Base-by-base conservation (phyloP, 1,140 invertebrate species). In the Leguminivora glycinivorella region DNA sequence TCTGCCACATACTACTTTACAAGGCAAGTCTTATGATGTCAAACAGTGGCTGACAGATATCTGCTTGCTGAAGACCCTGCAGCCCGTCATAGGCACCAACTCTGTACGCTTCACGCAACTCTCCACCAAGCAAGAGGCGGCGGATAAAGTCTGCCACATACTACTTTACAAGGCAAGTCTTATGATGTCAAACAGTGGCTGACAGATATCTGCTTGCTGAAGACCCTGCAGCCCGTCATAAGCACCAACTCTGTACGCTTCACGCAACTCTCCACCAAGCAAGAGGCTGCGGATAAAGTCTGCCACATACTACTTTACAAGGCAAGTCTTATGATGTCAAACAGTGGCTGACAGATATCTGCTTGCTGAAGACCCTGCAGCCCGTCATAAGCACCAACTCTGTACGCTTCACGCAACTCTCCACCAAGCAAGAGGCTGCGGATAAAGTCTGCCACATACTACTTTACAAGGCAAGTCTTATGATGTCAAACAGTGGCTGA, bases 11-110 rank as follows among this genome's bases (percentile, higher is more conserved):
- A 19, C 80, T 89, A 9, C 63, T 88, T n/a, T 90, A 76, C 70
- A 70, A 77, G 25, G 85, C 86, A 83, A 87, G 76, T 14, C 31
- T 70, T 22, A 70, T 24, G 52, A 1, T 31, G 24, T 56, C 17
- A 7, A 78, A 40, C 87, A 83, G 84, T 88, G 84, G 86, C 74
- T 72, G 14, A 81, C 74, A 4, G 87, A 89, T 63, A 79, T 91
- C 60, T 80, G 80, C 0, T 68, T 91, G 5, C 72, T 91, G 75
- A 87, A 89, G 40, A 84, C 84, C 0, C 68, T 91, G n/a, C 29
- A 84, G 1, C 84, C 87, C 0, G 88, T 91, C 56, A 84, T 83
- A 5, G 72, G 78, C 5, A 83, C 84, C 5, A 19, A 76, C n/a
- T 67, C 73, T 4, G 84, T 91, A 0, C 58, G 26, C 29, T 38